These are phyloP conservation scores for Crossocerus cetratus DNA, from an alignment of 2,888 invertebrate species.

Conservation along the genomic window DNA sequence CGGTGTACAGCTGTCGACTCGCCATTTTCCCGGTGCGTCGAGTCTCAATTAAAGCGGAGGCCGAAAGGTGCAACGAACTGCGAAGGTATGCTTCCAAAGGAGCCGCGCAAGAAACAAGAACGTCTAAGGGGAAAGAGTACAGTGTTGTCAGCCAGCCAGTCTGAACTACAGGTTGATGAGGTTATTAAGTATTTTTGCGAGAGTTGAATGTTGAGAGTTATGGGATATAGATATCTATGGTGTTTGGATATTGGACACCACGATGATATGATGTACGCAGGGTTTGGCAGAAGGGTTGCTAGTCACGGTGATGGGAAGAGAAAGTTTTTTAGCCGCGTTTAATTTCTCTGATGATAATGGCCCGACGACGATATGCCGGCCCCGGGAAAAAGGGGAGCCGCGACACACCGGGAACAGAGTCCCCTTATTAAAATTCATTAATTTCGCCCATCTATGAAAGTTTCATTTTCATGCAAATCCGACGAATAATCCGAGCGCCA, in stretches of 20 bases:
- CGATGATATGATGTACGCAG: not conserved
- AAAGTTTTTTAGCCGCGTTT: conserved; percentile 47
- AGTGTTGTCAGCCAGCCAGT: too few species aligned
- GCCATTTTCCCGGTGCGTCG: conserved; percentile 18
- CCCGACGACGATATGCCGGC: conserved; percentile 48
- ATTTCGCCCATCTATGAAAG: conserved; percentile 72
- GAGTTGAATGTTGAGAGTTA: too few species aligned
- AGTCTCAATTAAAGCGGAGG: conserved; percentile 38
- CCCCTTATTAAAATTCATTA: conserved; percentile 76
- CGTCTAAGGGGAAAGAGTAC: too few species aligned
- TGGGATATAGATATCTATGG: too few species aligned
- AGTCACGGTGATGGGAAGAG: not conserved
- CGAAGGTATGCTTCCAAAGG: not conserved
- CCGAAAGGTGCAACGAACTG: conserved; percentile 11
- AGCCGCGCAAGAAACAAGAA: too few species aligned
- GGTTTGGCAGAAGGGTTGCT: not conserved
- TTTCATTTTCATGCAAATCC: conserved; percentile 76
- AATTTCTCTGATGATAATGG: conserved; percentile 62
- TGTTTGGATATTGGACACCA: too few species aligned
- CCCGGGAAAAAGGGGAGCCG: conserved; percentile 29
- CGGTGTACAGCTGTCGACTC: conserved; percentile 21
- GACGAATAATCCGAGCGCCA: conserved; percentile 58
- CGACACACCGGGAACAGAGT: conserved; percentile 42
- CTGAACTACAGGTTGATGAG: too few species aligned
- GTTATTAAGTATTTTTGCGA: too few species aligned